Evolutionary conservation across 2,888 invertebrate species (phyloP).

Genomic region (Hirtodrosophila cameraria): DNA sequence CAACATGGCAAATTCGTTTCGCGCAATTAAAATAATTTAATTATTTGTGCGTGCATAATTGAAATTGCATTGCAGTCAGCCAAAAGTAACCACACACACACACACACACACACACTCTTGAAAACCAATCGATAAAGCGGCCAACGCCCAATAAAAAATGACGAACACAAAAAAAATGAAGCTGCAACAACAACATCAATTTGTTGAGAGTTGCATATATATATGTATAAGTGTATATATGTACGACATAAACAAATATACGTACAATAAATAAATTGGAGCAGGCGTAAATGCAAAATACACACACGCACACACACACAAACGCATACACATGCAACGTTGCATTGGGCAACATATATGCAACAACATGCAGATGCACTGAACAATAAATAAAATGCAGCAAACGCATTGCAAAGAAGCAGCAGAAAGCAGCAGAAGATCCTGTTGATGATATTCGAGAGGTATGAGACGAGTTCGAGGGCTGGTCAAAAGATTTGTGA

Average conservation of each 20-base stretch:
- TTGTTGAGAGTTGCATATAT: slow-evolving; percentile 59
- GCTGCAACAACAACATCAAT: slow-evolving; percentile 51
- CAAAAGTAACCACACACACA: slow-evolving; percentile 21
- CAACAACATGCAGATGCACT: slow-evolving; percentile 64
- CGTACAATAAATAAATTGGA: slow-evolving; percentile 76
- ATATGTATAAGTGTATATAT: slow-evolving; percentile 9
- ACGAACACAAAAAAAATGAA: slow-evolving; percentile 55
- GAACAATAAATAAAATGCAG: slow-evolving; percentile 77
- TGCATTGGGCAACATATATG: slow-evolving; percentile 57
- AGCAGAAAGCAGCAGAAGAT: slow-evolving; percentile 51
- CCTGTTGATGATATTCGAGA: slow-evolving; percentile 21
- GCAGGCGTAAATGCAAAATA: slow-evolving; percentile 72
- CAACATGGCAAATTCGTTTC: slow-evolving; percentile 53
- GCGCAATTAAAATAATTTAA: slow-evolving; percentile 74
- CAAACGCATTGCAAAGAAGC: slow-evolving; percentile 62
- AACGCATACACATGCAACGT: slow-evolving; percentile 25
- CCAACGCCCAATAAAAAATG: slow-evolving; percentile 73
- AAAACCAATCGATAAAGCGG: slow-evolving; percentile 70
- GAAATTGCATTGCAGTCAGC: slow-evolving; percentile 62
- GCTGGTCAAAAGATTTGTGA: slow-evolving; percentile 38
- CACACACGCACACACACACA: slow-evolving; percentile 29
- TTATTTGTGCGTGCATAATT: slow-evolving; percentile 76
- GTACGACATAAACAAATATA: slow-evolving; percentile 71
- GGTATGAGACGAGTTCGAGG: slow-evolving; percentile 25
- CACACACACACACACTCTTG: slow-evolving; percentile 44